Conservation (phyloP, 2,113 vertebrate species). For the Smithornis capensis region DNA sequence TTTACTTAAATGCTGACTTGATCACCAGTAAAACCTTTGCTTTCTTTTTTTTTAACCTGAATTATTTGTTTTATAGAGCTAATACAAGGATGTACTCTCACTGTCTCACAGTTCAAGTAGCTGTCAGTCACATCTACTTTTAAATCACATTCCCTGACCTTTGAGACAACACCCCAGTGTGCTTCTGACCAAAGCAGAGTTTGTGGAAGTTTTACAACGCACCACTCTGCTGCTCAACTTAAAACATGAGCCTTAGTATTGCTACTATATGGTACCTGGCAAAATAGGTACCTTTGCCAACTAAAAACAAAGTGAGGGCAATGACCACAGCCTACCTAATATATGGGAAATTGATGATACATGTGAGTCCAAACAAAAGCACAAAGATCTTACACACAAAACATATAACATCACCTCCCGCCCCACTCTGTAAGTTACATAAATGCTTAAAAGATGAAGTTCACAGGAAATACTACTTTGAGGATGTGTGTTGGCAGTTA, state of each 20-base stretch:
- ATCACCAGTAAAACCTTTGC: background rate
- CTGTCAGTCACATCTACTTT: background rate
- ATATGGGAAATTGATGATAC: background rate
- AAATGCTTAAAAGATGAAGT: background rate
- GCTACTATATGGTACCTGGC: background rate
- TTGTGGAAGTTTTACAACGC: background rate
- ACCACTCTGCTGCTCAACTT: background rate
- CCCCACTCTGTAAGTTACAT: background rate
- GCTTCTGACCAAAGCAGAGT: background rate
- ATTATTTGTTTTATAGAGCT: constrained; percentile 35
- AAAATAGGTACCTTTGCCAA: background rate
- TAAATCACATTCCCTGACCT: background rate
- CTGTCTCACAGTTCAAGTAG: background rate
- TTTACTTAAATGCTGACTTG: constrained; percentile 25
- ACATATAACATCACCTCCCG: background rate
- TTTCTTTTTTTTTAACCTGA: background rate
- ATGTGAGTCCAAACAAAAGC: background rate
- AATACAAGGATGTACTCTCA: background rate
- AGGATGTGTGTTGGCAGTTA: background rate
- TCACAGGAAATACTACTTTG: background rate
- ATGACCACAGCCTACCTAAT: background rate
- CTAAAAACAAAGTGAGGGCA: background rate
- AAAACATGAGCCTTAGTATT: background rate
- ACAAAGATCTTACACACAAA: background rate
- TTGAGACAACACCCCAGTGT: background rate